phyloP scores from a whole-genome alignment of 2,888 invertebrate genomes.

The Blomia tropicalis region DNA sequence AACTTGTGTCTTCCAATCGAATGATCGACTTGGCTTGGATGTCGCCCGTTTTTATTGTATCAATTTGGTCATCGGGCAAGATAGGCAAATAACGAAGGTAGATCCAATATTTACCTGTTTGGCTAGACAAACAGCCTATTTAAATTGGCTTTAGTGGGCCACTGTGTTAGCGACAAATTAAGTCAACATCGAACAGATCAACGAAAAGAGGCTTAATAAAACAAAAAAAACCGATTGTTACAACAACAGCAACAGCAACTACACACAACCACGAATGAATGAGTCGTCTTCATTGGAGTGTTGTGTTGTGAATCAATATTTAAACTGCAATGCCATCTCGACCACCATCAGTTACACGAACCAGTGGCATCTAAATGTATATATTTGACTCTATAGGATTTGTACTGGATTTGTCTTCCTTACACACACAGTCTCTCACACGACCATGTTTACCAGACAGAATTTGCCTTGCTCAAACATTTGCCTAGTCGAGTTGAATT shows the following conservation, averaged over 20 bases:
- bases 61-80: constrained; percentile 4
- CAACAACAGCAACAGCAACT: neutral
- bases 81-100: constrained; percentile 11
- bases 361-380: constrained; percentile 2
- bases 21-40: neutral
- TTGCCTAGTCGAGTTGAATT: neutral
- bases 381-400: neutral
- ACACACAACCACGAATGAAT: neutral
- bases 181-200: constrained; percentile 10
- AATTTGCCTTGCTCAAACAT: constrained; percentile 6
- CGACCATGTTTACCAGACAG: constrained; percentile 8
- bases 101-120: constrained; percentile 15
- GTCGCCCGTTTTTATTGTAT: constrained; percentile 13
- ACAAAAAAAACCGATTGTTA: constrained; percentile 1
- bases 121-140: constrained; percentile 10
- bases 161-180: neutral
- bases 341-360: neutral
- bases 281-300: too few species aligned
- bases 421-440: neutral
- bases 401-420: neutral
- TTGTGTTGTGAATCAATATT: constrained; percentile 11
- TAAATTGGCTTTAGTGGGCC: constrained; percentile 5
- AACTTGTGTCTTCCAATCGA: constrained; percentile 15
- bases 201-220: neutral
- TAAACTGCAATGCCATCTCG: neutral